Evolutionary conservation across 1,140 invertebrate genomes (phyloP), one percentile per base, ranked within the genome.

Genomic region (Brachionus paranguensis): DNA sequence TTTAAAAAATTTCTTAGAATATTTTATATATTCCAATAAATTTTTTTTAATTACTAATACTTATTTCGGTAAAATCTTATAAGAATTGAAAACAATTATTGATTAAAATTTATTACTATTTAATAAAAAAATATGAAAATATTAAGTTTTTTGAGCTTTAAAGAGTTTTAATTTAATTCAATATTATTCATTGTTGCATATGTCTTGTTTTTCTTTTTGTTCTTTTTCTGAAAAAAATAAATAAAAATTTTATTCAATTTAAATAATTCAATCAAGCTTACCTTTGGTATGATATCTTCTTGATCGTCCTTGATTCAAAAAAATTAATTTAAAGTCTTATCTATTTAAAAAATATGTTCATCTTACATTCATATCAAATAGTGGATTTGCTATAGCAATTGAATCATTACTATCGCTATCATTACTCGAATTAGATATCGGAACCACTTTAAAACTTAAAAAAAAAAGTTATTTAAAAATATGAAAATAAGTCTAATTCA

Each of bases 351-450:
- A 37, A 37, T 37, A 37, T 37, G 33, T 7, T 37, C 33, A 37
- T 37, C 33, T 81, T 45, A 45, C 78, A 68, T 81, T 68, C 3
- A 47, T 55, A 81, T 81, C 78, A 64, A 81, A 81, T 12, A 81
- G 47, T 68, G 78, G 78, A 81, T 81, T 81, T 6, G 78, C 6
- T 27, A 76, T 76, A 47, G 72, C 43, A 1, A 76, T 8, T 11
- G 20, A 47, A 50, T 50, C 45, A 27, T 76, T 50, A 41, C 72
- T 50, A 50, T 27, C 17, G 10, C 20, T 24, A 14, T 76, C 72
- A 50, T 37, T 29, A 37, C 27, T 29, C 4, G 45, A 50, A 50
- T 14, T 20, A 20, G 7, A 6, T n/a, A 11, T 0, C n/a, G 17
- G 10, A 7, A 5, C 10, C 3, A 7, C 17, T 20, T 41, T 72